phyloP scores from a whole-genome alignment of 2,888 invertebrate genomes.

The Erannis defoliaria region DNA sequence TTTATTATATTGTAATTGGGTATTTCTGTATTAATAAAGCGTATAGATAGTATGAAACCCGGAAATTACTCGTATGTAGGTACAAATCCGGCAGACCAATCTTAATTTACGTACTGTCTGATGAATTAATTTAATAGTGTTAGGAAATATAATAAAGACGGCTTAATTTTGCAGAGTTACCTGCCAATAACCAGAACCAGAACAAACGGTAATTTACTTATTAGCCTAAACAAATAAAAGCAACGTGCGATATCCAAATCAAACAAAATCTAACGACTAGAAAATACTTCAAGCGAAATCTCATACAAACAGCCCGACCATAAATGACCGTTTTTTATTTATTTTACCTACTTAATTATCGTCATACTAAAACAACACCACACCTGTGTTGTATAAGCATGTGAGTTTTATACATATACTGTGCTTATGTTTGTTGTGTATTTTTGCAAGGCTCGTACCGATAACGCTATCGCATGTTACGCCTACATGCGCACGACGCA shows the following conservation, averaged over 20 bases:
- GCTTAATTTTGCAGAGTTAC: neutral
- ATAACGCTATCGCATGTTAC: slow-evolving; percentile 80
- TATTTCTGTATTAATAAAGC: too few species aligned
- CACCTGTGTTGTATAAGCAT: slow-evolving; percentile 55
- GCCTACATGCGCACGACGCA: slow-evolving; percentile 73
- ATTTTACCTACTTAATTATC: slow-evolving; percentile 62
- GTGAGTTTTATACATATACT: slow-evolving; percentile 45
- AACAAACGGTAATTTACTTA: slow-evolving; percentile 16
- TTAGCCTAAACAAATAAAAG: slow-evolving; percentile 29
- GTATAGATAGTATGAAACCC: too few species aligned
- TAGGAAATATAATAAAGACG: too few species aligned
- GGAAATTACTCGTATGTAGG: too few species aligned
- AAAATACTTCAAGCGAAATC: slow-evolving; percentile 49
- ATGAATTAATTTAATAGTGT: too few species aligned
- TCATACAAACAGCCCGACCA: slow-evolving; percentile 45
- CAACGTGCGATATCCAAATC: slow-evolving; percentile 26
- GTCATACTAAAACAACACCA: slow-evolving; percentile 48
- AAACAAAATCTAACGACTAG: slow-evolving; percentile 38
- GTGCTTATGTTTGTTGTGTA: slow-evolving; percentile 76
- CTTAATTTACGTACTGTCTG: too few species aligned
- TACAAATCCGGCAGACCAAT: too few species aligned
- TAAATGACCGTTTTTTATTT: slow-evolving; percentile 52
- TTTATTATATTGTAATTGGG: too few species aligned
- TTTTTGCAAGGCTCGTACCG: slow-evolving; percentile 82
- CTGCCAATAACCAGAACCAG: neutral